phyloP scores from a whole-genome alignment of 1,140 invertebrate genomes.

The Philopotamus ludificatus region DNA sequence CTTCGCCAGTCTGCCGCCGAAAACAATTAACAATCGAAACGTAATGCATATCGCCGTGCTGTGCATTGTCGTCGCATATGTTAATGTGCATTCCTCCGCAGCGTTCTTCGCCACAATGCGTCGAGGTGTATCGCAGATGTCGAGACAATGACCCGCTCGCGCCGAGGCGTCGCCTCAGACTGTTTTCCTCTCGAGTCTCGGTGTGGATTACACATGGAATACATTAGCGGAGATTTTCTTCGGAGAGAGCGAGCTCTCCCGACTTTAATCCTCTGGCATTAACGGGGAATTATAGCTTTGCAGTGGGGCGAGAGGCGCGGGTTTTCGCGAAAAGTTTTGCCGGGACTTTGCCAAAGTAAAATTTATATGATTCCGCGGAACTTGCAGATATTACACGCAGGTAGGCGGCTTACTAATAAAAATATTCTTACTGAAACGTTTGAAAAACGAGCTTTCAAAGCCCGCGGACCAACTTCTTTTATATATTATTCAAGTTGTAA shows the following conservation, averaged over 20 bases:
- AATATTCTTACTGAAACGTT: constrained; percentile 42
- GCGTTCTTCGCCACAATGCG: no score
- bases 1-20: neutral
- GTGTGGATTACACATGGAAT: neutral
- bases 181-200: no score
- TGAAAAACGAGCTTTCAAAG: constrained; percentile 42
- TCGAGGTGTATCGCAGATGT: no score
- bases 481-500: constrained; percentile 42
- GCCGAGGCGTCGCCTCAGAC: no score
- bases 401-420: constrained; percentile 40
- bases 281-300: constrained; percentile 41
- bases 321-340: constrained; percentile 13
- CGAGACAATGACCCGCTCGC: no score
- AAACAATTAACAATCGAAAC: no score
- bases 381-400: constrained; percentile 35
- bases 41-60: no score
- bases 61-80: no score
- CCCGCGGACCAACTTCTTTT: constrained; percentile 41
- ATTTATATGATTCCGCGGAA: constrained; percentile 36
- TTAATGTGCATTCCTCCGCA: no score
- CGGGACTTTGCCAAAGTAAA: constrained; percentile 36
- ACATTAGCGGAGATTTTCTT: no score
- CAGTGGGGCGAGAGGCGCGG: no score
- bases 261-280: constrained; percentile 36
- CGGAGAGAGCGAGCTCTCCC: no score